A percentile compares a stretch with the other conserved stretches of the same genome.
These are phyloP conservation scores for Cyclopterus lumpus DNA, from an alignment of 2,797 vertebrate species.

Conservation along the genomic window DNA sequence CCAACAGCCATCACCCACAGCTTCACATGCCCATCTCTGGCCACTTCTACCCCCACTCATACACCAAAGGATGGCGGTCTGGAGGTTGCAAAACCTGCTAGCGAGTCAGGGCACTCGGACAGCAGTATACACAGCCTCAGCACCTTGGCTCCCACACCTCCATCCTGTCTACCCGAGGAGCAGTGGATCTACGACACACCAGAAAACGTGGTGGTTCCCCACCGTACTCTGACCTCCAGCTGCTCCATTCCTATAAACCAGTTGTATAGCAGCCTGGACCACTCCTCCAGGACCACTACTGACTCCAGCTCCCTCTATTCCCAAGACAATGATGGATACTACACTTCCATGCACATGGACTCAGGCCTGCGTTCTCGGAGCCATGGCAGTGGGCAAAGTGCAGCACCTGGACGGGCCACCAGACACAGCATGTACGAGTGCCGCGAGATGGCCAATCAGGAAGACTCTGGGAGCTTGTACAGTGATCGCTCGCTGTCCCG, in stretches of 20 bases:
- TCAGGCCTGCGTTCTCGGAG: slow-evolving; percentile 83
- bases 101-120: slow-evolving; percentile 86
- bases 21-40: slow-evolving; percentile 78
- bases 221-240: slow-evolving; percentile 84
- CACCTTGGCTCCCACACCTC: slow-evolving; percentile 72
- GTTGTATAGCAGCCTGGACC: slow-evolving; percentile 89
- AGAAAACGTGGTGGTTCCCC: slow-evolving; percentile 79
- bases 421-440: slow-evolving; percentile 92
- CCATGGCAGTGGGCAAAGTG: slow-evolving; percentile 78
- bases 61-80: slow-evolving; percentile 60
- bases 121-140: slow-evolving; percentile 78
- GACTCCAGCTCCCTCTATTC: slow-evolving; percentile 90
- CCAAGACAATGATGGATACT: slow-evolving; percentile 91
- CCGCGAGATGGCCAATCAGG: slow-evolving; percentile 79
- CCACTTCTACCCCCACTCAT: slow-evolving; percentile 74
- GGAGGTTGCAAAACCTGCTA: slow-evolving; percentile 73
- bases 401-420: slow-evolving; percentile 74
- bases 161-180: slow-evolving; percentile 75
- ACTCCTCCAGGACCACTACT: slow-evolving; percentile 80
- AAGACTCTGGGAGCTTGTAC: slow-evolving; percentile 79
- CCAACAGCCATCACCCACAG: slow-evolving; percentile 68
- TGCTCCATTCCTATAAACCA: slow-evolving; percentile 89
- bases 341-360: slow-evolving; percentile 86
- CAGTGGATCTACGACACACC: slow-evolving; percentile 87
- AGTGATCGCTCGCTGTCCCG: slow-evolving; percentile 89